phyloP scores from a whole-genome alignment of 2,113 vertebrate species.

The Centropristis striata region DNA sequence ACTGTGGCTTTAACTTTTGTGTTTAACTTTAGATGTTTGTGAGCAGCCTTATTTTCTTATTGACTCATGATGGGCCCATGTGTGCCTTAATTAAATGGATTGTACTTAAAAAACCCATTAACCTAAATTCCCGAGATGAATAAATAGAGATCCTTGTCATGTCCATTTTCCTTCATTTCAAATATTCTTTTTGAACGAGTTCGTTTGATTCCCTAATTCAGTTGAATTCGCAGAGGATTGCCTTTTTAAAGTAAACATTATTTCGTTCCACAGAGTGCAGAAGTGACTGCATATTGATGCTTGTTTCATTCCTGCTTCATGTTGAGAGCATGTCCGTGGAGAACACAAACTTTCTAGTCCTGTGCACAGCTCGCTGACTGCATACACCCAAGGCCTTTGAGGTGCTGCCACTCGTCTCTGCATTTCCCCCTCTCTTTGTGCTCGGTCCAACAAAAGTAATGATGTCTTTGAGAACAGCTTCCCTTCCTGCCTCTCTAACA shows the following conservation, averaged over 20 bases:
- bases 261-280: constrained; percentile 28
- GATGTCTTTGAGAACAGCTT: constrained; percentile 68
- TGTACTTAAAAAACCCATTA: neutral
- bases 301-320: constrained; percentile 57
- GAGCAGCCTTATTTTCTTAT: too few species aligned
- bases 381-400: constrained; percentile 69
- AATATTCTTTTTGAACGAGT: constrained; percentile 18
- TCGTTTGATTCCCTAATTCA: constrained; percentile 35
- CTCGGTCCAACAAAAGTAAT: constrained; percentile 73
- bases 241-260: constrained; percentile 42
- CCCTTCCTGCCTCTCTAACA: constrained; percentile 43
- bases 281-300: constrained; percentile 44
- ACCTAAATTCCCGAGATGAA: neutral
- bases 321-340: constrained; percentile 63
- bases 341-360: constrained; percentile 55
- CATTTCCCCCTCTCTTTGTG: constrained; percentile 66
- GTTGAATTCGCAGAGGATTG: constrained; percentile 8
- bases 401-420: constrained; percentile 77
- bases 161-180: constrained; percentile 11
- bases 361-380: constrained; percentile 62
- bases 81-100: too few species aligned
- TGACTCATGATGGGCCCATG: too few species aligned
- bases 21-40: too few species aligned
- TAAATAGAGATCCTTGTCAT: neutral
- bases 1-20: too few species aligned